These are phyloP conservation scores for Epizoanthus illoricatus DNA, from an alignment of 92 coral and sea anemone genomes.

Conservation along the genomic window DNA sequence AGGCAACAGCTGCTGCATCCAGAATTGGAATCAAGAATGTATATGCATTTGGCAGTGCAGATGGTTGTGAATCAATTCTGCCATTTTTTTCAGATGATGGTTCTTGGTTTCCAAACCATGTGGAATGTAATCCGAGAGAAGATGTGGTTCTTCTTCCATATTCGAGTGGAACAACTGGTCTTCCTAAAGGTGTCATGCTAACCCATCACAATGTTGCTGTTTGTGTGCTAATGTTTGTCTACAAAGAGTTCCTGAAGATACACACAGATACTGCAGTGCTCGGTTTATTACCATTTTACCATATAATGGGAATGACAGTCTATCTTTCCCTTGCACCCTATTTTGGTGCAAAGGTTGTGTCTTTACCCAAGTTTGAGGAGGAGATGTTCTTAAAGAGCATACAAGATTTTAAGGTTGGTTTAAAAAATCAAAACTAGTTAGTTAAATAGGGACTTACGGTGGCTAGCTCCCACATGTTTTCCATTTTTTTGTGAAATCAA, in stretches of 20 bases:
- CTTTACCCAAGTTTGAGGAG: slow-evolving; percentile 41
- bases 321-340: background rate
- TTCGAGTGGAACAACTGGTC: slow-evolving; percentile 93
- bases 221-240: slow-evolving; percentile 46
- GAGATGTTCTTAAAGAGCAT: slow-evolving; percentile 26
- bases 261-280: slow-evolving; percentile 52
- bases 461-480: too few species aligned
- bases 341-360: slow-evolving; percentile 30
- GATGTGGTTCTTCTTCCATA: slow-evolving; percentile 79
- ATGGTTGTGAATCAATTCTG: slow-evolving; percentile 73
- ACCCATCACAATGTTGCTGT: slow-evolving; percentile 84
- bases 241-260: slow-evolving; percentile 41
- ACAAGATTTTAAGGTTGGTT: slow-evolving; percentile 36
- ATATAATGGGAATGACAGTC: slow-evolving; percentile 27
- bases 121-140: slow-evolving; percentile 65
- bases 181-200: slow-evolving; percentile 90
- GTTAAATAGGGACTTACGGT: too few species aligned
- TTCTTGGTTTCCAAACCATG: slow-evolving; percentile 48
- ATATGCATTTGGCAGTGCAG: slow-evolving; percentile 75
- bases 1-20: slow-evolving; percentile 57
- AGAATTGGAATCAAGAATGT: slow-evolving; percentile 61
- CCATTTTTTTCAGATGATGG: slow-evolving; percentile 61
- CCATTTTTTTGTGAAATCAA: too few species aligned
- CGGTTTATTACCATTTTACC: slow-evolving; percentile 79
- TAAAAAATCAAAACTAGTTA: too few species aligned